Conservation (phyloP, 2,113 vertebrate genomes). For the Caretta caretta region DNA sequence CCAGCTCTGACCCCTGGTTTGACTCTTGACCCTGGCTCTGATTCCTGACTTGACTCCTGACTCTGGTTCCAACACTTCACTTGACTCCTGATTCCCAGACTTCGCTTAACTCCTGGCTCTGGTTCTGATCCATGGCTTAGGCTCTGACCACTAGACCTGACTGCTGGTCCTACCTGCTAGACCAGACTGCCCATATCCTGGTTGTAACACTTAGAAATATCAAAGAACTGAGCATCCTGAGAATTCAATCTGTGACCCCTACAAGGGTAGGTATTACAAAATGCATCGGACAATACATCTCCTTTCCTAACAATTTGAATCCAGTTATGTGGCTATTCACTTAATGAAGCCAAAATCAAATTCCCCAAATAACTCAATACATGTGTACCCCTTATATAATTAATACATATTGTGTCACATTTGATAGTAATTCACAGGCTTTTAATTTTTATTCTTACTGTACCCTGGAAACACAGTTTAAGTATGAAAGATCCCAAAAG, state of each 20-base stretch:
- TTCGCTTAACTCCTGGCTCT: neutral
- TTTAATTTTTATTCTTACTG: neutral
- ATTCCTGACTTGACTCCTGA: no score
- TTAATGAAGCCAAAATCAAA: neutral
- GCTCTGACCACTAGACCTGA: no score
- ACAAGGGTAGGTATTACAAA: neutral
- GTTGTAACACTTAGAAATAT: neutral
- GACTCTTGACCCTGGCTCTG: no score
- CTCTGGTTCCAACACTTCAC: no score
- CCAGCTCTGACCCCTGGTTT: no score
- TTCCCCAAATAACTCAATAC: neutral
- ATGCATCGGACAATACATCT: accelerated
- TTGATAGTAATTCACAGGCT: neutral
- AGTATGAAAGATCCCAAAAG: neutral
- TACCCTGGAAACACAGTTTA: neutral
- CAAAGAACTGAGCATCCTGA: neutral
- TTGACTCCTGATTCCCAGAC: neutral
- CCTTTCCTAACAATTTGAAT: neutral
- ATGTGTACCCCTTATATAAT: neutral
- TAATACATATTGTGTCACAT: neutral
- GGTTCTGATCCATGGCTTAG: no score
- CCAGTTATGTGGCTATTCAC: neutral
- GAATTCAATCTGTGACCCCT: neutral
- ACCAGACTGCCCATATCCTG: no score
- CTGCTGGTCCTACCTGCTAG: no score